These are phyloP conservation scores for Scartelaos histophorus DNA, from an alignment of 2,113 vertebrate genomes.

Conservation along the genomic window DNA sequence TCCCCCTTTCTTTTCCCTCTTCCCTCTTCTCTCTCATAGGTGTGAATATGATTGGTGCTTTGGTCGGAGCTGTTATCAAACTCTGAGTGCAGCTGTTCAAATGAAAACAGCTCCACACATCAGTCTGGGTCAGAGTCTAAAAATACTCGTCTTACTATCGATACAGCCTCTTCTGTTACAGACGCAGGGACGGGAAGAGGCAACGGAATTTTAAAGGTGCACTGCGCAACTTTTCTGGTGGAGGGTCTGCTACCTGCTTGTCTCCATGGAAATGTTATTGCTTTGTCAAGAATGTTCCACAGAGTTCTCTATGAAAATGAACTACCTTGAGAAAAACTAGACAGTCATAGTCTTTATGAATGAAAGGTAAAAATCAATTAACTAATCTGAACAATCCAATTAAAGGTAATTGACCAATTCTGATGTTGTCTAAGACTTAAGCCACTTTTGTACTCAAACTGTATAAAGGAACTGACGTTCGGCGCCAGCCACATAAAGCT, in stretches of 20 bases:
- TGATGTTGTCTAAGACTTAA: neutral
- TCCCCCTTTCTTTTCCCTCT: no score
- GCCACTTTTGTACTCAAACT: no score
- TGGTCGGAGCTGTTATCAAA: conserved; percentile 18
- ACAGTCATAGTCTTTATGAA: neutral
- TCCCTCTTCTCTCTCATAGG: neutral
- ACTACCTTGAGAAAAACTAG: neutral
- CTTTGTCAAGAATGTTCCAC: no score
- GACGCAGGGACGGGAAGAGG: neutral
- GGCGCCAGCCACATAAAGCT: no score
- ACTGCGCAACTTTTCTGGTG: no score
- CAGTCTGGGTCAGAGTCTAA: conserved; percentile 9
- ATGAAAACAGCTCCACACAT: conserved; percentile 13
- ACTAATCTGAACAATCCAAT: conserved; percentile 1
- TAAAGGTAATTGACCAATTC: neutral
- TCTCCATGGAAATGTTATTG: no score
- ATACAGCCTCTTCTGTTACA: conserved; percentile 8
- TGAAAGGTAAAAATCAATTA: neutral
- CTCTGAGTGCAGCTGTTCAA: conserved; percentile 46
- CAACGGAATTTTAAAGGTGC: neutral
- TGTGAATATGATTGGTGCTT: neutral
- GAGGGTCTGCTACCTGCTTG: no score
- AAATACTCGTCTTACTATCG: conserved; percentile 36
- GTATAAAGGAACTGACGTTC: no score
- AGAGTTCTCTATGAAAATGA: no score